Percentiles rank a stretch among this genome's conserved stretches.
Conservation (phyloP, 92 coral and sea anemone genomes). For the Palythoa grandiflora region DNA sequence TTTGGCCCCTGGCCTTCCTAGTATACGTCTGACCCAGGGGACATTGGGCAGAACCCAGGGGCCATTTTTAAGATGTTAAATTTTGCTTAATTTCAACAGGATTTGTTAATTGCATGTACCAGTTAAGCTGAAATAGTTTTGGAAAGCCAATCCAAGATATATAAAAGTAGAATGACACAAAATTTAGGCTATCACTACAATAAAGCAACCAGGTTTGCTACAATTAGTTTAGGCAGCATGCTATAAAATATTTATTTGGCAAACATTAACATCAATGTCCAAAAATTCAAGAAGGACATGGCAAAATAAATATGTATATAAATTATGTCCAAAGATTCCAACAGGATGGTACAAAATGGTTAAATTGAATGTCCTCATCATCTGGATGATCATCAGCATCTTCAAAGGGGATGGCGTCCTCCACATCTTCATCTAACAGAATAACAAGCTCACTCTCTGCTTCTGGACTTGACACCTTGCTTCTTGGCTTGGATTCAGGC, state of each 20-base stretch:
- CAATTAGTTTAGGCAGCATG: neutral
- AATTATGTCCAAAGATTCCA: neutral
- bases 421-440: neutral
- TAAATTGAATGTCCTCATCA: neutral
- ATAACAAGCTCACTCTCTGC: neutral
- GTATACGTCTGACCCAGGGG: no score
- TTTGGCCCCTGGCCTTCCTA: no score
- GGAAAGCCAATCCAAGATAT: no score
- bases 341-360: neutral
- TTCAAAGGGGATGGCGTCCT: neutral
- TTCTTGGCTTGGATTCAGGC: neutral
- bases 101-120: no score
- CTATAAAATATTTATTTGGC: neutral
- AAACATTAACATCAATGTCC: neutral
- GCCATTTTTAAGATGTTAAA: no score
- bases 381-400: neutral
- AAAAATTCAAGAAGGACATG: neutral
- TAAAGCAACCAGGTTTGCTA: no score
- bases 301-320: neutral
- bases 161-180: no score
- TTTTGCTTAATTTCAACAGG: no score
- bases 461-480: neutral
- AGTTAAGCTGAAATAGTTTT: no score
- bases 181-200: no score
- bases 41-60: no score